Evolutionary conservation across 2,888 invertebrate genomes (phyloP).

Genomic region (Nebria salina): DNA sequence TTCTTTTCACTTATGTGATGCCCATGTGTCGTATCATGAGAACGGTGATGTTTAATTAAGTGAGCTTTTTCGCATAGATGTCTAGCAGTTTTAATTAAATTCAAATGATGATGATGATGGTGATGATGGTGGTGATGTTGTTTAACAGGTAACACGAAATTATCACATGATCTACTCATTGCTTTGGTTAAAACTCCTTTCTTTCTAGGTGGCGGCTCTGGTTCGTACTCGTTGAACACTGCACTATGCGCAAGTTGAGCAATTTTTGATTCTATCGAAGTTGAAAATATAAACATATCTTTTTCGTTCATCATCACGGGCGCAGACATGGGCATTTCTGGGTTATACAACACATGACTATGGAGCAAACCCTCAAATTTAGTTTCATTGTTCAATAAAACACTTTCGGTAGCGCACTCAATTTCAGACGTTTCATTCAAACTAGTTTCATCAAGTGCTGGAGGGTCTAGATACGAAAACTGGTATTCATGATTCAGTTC

Average conservation of each 20-base stretch:
- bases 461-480: conserved; percentile 16
- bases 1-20: neutral
- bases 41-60: conserved; percentile 48
- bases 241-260: conserved; percentile 19
- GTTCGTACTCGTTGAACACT: conserved; percentile 9
- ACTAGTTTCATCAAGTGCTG: neutral
- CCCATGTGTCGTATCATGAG: conserved; percentile 54
- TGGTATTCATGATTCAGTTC: conserved; percentile 24
- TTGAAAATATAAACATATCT: conserved; percentile 22
- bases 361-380: neutral
- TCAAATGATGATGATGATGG: conserved; percentile 7
- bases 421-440: neutral
- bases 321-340: conserved; percentile 17
- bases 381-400: neutral
- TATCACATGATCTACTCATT: conserved; percentile 47
- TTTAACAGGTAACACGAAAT: conserved; percentile 38
- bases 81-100: conserved; percentile 5
- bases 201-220: neutral
- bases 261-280: conserved; percentile 24
- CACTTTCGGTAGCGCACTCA: neutral
- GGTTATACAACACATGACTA: conserved; percentile 15
- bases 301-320: conserved; percentile 16
- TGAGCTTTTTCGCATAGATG: conserved; percentile 18
- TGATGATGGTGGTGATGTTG: conserved; percentile 7
- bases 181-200: neutral